Evolutionary conservation across 2,113 vertebrate genomes (phyloP).

Genomic region (Mellivora capensis): DNA sequence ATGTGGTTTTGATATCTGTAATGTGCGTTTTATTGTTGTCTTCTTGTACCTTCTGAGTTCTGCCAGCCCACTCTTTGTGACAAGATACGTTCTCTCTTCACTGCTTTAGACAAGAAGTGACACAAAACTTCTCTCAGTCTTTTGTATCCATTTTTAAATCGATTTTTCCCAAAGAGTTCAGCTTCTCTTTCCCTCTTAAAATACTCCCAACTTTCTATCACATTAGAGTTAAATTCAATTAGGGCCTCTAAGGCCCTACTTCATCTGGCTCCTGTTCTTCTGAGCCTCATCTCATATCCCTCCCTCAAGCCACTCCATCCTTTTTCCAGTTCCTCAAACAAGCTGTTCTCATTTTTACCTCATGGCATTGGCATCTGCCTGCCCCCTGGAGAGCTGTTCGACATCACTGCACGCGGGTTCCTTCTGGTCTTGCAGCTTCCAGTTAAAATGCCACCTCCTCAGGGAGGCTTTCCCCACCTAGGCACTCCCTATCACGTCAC

Average conservation of each 20-base stretch:
- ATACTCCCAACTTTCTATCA: neutral
- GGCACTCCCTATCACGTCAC: neutral
- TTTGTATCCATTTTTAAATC: neutral
- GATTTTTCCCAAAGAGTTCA: neutral
- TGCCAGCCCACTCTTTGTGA: neutral
- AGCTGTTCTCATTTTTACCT: neutral
- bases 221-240: neutral
- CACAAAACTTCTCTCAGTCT: neutral
- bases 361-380: neutral
- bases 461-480: neutral
- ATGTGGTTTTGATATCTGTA: neutral
- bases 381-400: neutral
- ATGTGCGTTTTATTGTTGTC: neutral
- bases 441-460: neutral
- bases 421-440: neutral
- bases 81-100: neutral
- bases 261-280: neutral
- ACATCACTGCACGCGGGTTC: too few species aligned
- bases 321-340: neutral
- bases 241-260: neutral
- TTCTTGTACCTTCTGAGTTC: neutral
- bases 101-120: neutral
- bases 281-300: neutral
- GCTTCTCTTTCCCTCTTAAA: neutral
- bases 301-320: too few species aligned